Conservation (phyloP, 2,888 invertebrate species). For the Platycheirus albimanus region DNA sequence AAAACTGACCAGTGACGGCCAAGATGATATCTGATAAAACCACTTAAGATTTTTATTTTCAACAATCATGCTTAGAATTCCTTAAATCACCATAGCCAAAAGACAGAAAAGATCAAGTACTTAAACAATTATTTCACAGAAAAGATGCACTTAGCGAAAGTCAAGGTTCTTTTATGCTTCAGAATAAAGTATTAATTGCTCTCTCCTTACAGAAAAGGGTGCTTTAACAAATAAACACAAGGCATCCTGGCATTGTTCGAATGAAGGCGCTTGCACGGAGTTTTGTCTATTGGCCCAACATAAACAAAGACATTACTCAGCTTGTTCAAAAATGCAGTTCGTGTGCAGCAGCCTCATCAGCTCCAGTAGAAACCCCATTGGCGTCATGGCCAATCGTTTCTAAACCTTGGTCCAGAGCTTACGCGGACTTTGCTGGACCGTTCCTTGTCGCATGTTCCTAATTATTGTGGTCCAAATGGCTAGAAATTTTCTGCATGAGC, state of each 20-base stretch:
- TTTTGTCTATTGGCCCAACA: constrained; percentile 76
- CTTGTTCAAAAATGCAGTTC: constrained; percentile 69
- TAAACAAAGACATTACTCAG: constrained; percentile 76
- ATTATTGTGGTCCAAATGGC: constrained; percentile 64
- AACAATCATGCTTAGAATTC: constrained; percentile 13
- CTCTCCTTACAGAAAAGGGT: constrained; percentile 33
- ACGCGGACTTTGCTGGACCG: constrained; percentile 82
- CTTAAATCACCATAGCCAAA: constrained; percentile 17
- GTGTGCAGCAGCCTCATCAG: constrained; percentile 74
- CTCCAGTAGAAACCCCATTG: constrained; percentile 72
- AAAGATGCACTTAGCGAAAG: constrained; percentile 22
- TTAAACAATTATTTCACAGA: constrained; percentile 20
- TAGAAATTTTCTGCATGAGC: constrained; percentile 40
- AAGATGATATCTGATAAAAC: constrained; percentile 16
- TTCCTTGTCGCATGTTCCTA: constrained; percentile 23
- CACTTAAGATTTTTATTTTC: constrained; percentile 1
- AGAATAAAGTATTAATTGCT: constrained; percentile 38
- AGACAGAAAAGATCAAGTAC: constrained; percentile 3
- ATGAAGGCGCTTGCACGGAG: constrained; percentile 56
- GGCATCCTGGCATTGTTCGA: constrained; percentile 45
- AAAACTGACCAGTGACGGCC: constrained; percentile 27
- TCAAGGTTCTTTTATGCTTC: constrained; percentile 40
- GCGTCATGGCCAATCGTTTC: constrained; percentile 74
- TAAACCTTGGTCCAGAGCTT: constrained; percentile 79
- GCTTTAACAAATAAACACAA: constrained; percentile 43